Evolutionary conservation across 2,113 vertebrate genomes (phyloP).

Genomic region (Felis catus): DNA sequence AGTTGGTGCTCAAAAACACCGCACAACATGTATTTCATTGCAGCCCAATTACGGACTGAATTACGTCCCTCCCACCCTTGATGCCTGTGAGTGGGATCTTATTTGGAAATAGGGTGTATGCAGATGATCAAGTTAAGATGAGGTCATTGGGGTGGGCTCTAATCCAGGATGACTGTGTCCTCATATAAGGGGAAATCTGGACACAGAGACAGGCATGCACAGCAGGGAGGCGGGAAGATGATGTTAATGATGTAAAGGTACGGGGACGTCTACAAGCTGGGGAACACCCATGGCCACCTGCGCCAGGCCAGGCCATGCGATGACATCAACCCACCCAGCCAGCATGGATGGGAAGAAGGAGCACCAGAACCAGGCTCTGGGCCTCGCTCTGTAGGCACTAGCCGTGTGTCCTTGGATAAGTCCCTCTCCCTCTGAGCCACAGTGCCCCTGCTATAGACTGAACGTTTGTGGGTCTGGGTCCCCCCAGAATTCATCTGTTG

Average conservation of each 20-base stretch:
- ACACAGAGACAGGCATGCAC: not conserved
- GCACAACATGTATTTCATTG: not conserved
- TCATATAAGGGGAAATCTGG: not conserved
- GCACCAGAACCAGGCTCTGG: not conserved
- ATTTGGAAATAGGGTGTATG: not conserved
- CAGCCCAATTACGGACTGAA: not conserved
- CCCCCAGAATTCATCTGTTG: not conserved
- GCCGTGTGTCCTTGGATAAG: not conserved
- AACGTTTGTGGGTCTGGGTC: too few species aligned
- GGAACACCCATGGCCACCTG: not conserved
- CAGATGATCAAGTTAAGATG: not conserved
- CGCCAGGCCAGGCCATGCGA: not conserved
- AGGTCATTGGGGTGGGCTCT: not conserved
- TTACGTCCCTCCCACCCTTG: too few species aligned
- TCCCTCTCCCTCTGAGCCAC: accelerated
- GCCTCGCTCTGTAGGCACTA: not conserved
- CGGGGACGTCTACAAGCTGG: too few species aligned
- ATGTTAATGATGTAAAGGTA: accelerated
- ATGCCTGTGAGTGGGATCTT: not conserved
- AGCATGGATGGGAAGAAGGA: too few species aligned
- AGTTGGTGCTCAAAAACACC: not conserved
- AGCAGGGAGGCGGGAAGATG: accelerated
- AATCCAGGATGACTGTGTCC: accelerated
- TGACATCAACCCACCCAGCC: not conserved
- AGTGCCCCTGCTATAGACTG: not conserved